Conservation (phyloP, 2,888 invertebrate species). For the Acanthosepion lycidas region DNA sequence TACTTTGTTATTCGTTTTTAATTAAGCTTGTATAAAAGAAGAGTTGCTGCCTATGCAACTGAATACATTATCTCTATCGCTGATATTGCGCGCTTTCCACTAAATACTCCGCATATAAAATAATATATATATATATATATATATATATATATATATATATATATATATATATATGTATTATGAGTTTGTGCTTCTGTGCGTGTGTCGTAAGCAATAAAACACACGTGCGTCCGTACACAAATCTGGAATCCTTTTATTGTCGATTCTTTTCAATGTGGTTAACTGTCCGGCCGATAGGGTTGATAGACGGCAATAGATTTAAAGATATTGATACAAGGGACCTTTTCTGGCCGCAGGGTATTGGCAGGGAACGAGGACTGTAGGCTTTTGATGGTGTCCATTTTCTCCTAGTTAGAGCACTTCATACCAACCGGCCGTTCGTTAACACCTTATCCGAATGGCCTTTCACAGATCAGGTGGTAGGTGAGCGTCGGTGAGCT, state of each 20-base stretch:
- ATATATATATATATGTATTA: background rate
- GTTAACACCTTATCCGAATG: conserved; percentile 33
- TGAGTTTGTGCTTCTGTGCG: background rate
- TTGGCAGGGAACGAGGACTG: background rate
- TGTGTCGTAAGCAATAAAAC: background rate
- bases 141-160: background rate
- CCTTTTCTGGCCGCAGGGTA: background rate
- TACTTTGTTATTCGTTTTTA: too few species aligned
- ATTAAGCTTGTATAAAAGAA: too few species aligned
- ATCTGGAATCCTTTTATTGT: background rate
- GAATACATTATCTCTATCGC: too few species aligned
- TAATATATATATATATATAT: too few species aligned
- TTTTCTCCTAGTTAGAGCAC: conserved; percentile 22
- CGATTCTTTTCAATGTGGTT: conserved; percentile 20
- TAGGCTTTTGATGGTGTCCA: conserved; percentile 1
- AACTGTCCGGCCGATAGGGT: background rate
- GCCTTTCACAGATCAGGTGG: background rate
- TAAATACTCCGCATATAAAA: too few species aligned
- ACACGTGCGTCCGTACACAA: background rate
- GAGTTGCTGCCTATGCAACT: too few species aligned
- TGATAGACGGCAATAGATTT: background rate
- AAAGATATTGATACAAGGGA: background rate
- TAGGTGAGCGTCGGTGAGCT: background rate
- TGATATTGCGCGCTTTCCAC: too few species aligned
- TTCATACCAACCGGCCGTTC: background rate